These are phyloP conservation scores for Diaphora mendica DNA, from an alignment of 2,888 invertebrate species.

Conservation along the genomic window DNA sequence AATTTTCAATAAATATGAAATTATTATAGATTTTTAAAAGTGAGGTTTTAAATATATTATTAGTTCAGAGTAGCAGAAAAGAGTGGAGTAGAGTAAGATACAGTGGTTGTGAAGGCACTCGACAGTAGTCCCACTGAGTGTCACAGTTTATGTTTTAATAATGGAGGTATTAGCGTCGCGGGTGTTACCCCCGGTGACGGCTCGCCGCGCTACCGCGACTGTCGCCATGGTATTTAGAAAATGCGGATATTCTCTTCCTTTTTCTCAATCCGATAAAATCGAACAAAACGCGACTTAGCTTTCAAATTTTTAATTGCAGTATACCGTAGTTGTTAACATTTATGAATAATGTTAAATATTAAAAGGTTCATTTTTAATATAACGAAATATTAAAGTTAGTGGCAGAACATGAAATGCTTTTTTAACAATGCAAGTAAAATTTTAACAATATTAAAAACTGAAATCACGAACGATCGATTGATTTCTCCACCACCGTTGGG, in stretches of 20 bases:
- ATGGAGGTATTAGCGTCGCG: slow-evolving; percentile 67
- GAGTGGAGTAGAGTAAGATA: slow-evolving; percentile 1
- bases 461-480: no score
- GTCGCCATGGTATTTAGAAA: slow-evolving; percentile 36
- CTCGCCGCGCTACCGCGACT: slow-evolving; percentile 36
- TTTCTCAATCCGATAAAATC: background rate
- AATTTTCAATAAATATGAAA: slow-evolving; percentile 3
- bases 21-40: background rate
- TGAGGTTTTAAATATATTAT: background rate
- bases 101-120: slow-evolving; percentile 28
- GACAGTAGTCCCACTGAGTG: slow-evolving; percentile 36
- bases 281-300: background rate
- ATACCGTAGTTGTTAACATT: background rate
- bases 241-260: slow-evolving; percentile 32
- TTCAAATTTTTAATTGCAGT: background rate
- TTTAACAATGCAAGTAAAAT: no score
- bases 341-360: no score
- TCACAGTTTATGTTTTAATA: slow-evolving; percentile 73
- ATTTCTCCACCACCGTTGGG: no score
- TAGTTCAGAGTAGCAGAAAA: background rate
- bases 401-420: no score
- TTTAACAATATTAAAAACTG: no score
- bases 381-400: no score
- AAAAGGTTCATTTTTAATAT: no score
- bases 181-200: slow-evolving; percentile 48